These are phyloP conservation scores for Onychostoma macrolepis DNA, from an alignment of 2,113 vertebrate species.

Conservation along the genomic window DNA sequence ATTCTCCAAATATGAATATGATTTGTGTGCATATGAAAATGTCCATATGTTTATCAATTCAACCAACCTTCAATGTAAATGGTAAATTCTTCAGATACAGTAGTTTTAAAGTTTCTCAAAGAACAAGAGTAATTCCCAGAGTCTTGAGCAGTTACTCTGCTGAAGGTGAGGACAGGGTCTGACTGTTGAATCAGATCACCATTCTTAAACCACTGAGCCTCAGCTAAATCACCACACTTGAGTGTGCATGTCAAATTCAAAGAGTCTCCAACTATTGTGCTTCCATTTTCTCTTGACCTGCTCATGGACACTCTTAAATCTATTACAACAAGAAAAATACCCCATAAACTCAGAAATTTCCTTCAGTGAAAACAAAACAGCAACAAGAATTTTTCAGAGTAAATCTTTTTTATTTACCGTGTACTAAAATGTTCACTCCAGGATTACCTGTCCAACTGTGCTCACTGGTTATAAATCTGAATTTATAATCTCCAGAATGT, in stretches of 20 bases:
- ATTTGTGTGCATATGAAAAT: no score
- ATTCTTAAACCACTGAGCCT: slow-evolving; percentile 55
- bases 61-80: slow-evolving; percentile 36
- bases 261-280: slow-evolving; percentile 40
- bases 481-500: slow-evolving; percentile 45
- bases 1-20: background rate
- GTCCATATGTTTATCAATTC: background rate
- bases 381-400: background rate
- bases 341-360: background rate
- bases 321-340: slow-evolving; percentile 8
- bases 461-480: slow-evolving; percentile 29
- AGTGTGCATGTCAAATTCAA: slow-evolving; percentile 45
- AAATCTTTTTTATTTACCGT: slow-evolving; percentile 37
- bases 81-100: background rate
- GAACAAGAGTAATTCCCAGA: slow-evolving; percentile 54
- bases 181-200: background rate
- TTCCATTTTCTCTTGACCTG: background rate
- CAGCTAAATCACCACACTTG: slow-evolving; percentile 35
- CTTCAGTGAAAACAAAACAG: background rate
- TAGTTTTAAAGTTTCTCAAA: background rate
- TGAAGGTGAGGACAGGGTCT: slow-evolving; percentile 25
- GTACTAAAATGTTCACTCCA: background rate
- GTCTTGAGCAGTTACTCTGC: background rate
- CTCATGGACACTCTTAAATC: slow-evolving; percentile 16
- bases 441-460: rapidly evolving